Conservation (phyloP, 2,113 vertebrate species). For the Panthera tigris region DNA sequence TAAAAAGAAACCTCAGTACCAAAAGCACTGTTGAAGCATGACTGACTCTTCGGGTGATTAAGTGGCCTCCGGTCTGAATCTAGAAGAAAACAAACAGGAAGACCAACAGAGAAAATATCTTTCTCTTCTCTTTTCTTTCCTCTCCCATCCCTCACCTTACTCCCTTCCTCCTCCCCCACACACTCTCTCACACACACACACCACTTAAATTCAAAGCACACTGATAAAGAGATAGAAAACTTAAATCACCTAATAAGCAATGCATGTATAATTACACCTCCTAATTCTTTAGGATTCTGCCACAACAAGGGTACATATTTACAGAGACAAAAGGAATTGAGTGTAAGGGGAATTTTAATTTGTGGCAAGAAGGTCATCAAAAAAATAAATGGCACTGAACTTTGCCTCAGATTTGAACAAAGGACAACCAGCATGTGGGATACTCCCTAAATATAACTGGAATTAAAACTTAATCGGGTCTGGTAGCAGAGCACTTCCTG, state of each 20-base stretch:
- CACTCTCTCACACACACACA: background rate
- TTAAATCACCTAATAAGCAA: background rate
- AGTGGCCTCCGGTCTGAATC: background rate
- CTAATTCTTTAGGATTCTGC: background rate
- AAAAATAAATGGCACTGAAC: conserved; percentile 18
- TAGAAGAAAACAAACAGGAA: conserved; percentile 1
- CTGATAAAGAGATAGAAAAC: background rate
- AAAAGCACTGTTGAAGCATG: background rate
- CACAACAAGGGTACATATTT: background rate
- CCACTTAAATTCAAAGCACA: background rate
- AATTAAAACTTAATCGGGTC: background rate
- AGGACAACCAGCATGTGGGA: background rate
- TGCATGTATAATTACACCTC: background rate
- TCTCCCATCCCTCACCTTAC: no score
- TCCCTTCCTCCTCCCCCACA: no score
- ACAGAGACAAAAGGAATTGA: background rate
- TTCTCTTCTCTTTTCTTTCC: background rate
- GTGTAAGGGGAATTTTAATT: background rate
- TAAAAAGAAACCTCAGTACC: background rate
- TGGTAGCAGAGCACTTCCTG: background rate
- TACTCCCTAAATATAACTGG: background rate
- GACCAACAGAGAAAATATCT: background rate
- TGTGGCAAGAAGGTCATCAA: background rate
- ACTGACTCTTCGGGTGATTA: background rate
- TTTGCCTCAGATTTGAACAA: conserved; percentile 8